Conservation (phyloP, 2,888 invertebrate genomes). For the Kryphioiulus occultus region DNA sequence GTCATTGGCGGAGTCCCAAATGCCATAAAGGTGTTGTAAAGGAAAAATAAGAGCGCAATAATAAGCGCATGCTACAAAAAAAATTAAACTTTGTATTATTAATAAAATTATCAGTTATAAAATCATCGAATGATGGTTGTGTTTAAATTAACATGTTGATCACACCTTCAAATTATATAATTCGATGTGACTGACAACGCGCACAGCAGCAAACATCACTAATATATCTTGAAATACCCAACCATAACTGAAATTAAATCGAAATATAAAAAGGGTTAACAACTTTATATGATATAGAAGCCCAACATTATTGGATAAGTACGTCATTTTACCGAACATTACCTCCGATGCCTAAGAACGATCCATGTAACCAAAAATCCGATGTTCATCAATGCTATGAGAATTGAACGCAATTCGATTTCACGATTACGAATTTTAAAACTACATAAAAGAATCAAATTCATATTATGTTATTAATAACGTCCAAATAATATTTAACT, state of each 20-base stretch:
- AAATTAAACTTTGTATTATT: neutral
- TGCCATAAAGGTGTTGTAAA: neutral
- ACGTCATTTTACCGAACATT: neutral
- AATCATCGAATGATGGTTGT: neutral
- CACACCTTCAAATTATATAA: constrained; percentile 39
- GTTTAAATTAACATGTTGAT: neutral
- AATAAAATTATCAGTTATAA: neutral
- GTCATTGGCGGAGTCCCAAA: constrained; percentile 39
- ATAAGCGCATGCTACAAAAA: neutral
- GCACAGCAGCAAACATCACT: neutral
- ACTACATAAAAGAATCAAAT: neutral
- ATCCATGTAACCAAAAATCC: constrained; percentile 6
- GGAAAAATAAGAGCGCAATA: neutral
- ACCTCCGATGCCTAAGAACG: neutral
- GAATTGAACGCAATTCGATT: neutral
- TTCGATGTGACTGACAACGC: neutral
- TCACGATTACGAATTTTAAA: neutral
- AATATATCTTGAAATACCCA: constrained; percentile 41
- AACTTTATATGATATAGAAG: neutral
- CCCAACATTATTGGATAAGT: neutral
- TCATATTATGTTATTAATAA: neutral
- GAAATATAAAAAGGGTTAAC: neutral
- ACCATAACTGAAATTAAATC: constrained; percentile 35
- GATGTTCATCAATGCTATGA: neutral
- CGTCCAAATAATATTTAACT: no score